Percentiles rank a stretch among this genome's conserved stretches.
Evolutionary conservation across 2,797 vertebrate species (phyloP).

Genomic region (Betta splendens): DNA sequence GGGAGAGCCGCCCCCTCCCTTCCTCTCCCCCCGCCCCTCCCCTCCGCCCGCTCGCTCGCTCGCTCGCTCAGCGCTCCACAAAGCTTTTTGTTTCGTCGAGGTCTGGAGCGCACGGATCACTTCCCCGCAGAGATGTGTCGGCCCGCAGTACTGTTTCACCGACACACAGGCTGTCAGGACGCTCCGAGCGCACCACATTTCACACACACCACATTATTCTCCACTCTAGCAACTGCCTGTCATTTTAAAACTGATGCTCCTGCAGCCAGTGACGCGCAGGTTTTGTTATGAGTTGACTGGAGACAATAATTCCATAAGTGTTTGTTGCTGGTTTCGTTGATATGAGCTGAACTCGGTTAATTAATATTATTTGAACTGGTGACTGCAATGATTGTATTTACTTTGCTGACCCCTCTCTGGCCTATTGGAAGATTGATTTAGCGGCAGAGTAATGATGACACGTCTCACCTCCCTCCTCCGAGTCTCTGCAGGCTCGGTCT

Average conservation of each 20-base stretch:
- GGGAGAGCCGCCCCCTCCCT: slow-evolving; percentile 60
- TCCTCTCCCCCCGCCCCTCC: not conserved
- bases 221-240: slow-evolving; percentile 11
- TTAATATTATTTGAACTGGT: not conserved
- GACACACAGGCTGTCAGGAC: slow-evolving; percentile 22
- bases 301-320: not conserved
- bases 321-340: not conserved
- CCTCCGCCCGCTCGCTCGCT: too few relatives aligned
- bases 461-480: slow-evolving; percentile 44
- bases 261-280: slow-evolving; percentile 1
- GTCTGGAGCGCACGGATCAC: slow-evolving; percentile 77
- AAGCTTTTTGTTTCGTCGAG: slow-evolving; percentile 80
- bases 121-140: slow-evolving; percentile 68
- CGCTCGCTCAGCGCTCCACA: slow-evolving; percentile 69
- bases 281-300: not conserved
- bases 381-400: slow-evolving; percentile 14
- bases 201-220: slow-evolving; percentile 8
- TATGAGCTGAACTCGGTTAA: not conserved
- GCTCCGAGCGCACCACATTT: not conserved
- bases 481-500: slow-evolving; percentile 61
- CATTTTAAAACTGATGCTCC: slow-evolving; percentile 4
- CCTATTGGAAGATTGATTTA: slow-evolving; percentile 63
- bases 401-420: slow-evolving; percentile 44
- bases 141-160: slow-evolving; percentile 38
- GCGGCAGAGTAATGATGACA: slow-evolving; percentile 54